Conservation (phyloP, 2,113 vertebrate genomes). For the Mormyrus lacerda region DNA sequence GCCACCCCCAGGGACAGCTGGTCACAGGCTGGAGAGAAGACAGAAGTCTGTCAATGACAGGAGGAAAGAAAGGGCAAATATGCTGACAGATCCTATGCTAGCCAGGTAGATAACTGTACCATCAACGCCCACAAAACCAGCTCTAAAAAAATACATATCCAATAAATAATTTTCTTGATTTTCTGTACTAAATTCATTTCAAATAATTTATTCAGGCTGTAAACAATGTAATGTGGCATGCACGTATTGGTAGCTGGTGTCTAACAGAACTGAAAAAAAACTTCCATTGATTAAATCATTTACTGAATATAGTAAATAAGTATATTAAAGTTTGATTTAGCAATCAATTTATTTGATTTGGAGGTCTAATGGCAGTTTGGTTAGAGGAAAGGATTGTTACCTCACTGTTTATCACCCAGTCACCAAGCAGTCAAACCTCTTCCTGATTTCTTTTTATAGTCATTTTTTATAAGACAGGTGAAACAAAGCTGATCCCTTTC, state of each 20-base stretch:
- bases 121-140: neutral
- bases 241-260: neutral
- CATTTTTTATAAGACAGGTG: neutral
- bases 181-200: neutral
- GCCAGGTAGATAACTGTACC: neutral
- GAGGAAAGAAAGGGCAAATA: constrained; percentile 38
- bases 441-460: neutral
- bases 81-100: constrained; percentile 37
- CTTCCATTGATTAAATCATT: constrained; percentile 4
- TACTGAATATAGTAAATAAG: neutral
- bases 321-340: neutral
- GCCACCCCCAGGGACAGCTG: constrained; percentile 97
- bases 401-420: neutral
- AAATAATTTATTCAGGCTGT: neutral
- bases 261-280: neutral
- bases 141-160: neutral
- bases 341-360: neutral
- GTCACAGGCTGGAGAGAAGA: constrained; percentile 84
- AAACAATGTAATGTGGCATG: neutral
- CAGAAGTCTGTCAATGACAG: constrained; percentile 54
- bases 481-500: neutral
- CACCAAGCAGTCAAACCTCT: neutral
- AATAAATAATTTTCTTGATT: neutral
- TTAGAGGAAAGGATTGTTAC: neutral
- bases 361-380: neutral